Evolutionary conservation across 2,797 vertebrate species (phyloP), one percentile per base, ranked within the genome.

Genomic region (Micrastur ruficollis): DNA sequence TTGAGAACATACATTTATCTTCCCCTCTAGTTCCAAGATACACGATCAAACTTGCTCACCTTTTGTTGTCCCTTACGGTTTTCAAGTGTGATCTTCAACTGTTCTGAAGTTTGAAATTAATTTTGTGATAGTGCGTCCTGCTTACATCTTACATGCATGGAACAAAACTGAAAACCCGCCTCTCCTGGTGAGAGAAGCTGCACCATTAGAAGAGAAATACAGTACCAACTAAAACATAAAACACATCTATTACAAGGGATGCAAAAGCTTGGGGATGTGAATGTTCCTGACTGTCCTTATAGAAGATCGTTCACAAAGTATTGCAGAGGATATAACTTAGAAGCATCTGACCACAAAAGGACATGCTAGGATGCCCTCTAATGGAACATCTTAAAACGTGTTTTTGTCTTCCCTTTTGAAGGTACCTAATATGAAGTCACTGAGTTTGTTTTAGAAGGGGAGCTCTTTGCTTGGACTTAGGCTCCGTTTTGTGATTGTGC

Each of bases 361-460:
- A 81, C 93, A 91, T 92, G 61, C 85, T 86, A 95, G 91, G 96
- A 96, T 96, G 93, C 91, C 95, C 94, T 97, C 97, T 96, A 96
- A 95, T 96, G 94, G 89, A 97, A 74, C 63, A 91, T 68, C 85
- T 49, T n/a, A 84, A 95, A 83, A 96, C 53, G 78, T 65, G 65
- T 4, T n/a, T 70, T 73, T 93, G 23, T 93, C 81, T 88, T 70
- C 81, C 44, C 52, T 27, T 14, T 32, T 32, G 74, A 36, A 94
- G 82, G 59, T 34, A 32, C 38, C 47, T 76, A 61, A 2, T 11
- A 0, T 4, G 29, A 75, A 53, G 19, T 27, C 12, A 9, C 17
- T 19, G 46, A 17, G 47, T 70, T 86, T 67, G 14, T 11, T 70
- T 73, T 59, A 81, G 44, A 71, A 90, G 22, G 59, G 16, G 19